Evolutionary conservation across 2,113 vertebrate genomes (phyloP), one percentile per base, ranked within the genome.

Genomic region (Lamprotornis superbus): DNA sequence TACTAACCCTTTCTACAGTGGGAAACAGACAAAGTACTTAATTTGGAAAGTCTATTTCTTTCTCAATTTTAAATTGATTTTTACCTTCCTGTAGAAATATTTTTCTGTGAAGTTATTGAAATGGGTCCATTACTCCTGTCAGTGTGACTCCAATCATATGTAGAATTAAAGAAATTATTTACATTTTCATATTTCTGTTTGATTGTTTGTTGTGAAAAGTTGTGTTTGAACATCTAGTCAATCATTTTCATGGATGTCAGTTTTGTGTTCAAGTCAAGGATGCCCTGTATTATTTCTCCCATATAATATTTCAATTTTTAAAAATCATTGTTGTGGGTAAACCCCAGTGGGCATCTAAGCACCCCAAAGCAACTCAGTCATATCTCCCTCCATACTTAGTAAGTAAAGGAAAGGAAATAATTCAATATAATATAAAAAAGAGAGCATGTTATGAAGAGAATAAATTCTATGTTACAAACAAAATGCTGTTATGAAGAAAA

Each of bases 311-410:
- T 50, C 39, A 12, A 11, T 31, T 86, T 74, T 83, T 59, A 46
- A 63, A 23, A 59, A 63, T 44, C 19, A 10, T 5, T 60, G 4
- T 33, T 67, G 13, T 31, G 6, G 3, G 0, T 13, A 70, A 61
- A 65, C 1, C 1, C 4, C 1, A 1, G 6, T 24, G 4, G 6
- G 5, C 11, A 30, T 6, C 15, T 75, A 67, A 57, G n/a, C 12
- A 56, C 49, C 7, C 22, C 18, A 49, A 22, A 81, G 17, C 2
- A 1, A 1, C 8, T 73, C 15, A 40, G 7, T 63, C 37, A 7
- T 33, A 12, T 39, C 16, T 86, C 11, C 4, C 9, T 57, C 21
- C 27, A 44, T 27, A 7, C 7, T 5, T 8, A 59, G 31, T n/a
- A 15, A 23, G 6, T 49, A 1, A 2, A 86, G 12, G 27, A 67